Percentiles rank a stretch among this genome's conserved stretches.
phyloP scores from a whole-genome alignment of 2,888 invertebrate genomes.

The Chrysina gloriosa region DNA sequence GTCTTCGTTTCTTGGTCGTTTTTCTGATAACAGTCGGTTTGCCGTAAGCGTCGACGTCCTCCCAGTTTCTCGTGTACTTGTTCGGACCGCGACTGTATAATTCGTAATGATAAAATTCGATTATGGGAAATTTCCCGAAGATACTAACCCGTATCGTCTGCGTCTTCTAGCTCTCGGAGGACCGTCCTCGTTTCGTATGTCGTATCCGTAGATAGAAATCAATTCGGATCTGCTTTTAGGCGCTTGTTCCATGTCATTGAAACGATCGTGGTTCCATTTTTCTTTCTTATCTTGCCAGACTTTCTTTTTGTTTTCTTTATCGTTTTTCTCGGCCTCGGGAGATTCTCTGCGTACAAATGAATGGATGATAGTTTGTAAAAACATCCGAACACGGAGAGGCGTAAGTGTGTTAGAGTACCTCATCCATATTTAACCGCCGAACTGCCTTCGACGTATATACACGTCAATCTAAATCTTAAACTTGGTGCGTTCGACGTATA shows the following conservation, averaged over 20 bases:
- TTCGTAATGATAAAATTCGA: conserved; percentile 35
- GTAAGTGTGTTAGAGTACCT: too few relatives aligned
- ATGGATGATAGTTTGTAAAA: too few relatives aligned
- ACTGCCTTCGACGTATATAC: too few relatives aligned
- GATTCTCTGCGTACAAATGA: conserved; percentile 46
- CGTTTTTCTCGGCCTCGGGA: conserved; percentile 55
- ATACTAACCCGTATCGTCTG: conserved; percentile 82
- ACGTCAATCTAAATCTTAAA: too few relatives aligned
- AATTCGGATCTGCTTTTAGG: conserved; percentile 90
- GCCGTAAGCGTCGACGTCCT: conserved; percentile 90
- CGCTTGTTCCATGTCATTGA: conserved; percentile 81
- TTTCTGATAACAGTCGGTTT: conserved; percentile 64
- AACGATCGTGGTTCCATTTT: conserved; percentile 73
- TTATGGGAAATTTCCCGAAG: conserved; percentile 35
- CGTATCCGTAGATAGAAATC: conserved; percentile 90
- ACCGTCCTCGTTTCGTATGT: conserved; percentile 92
- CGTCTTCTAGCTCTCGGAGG: conserved; percentile 89
- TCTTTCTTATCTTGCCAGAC: conserved; percentile 65
- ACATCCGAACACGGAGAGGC: too few relatives aligned
- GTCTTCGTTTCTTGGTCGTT: conserved; percentile 53
- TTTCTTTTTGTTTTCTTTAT: conserved; percentile 63
- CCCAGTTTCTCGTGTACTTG: conserved; percentile 93
- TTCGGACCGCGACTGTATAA: conserved; percentile 83
- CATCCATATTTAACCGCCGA: too few relatives aligned
- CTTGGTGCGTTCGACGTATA: too few relatives aligned